Evolutionary conservation across 2,888 invertebrate species (phyloP), one percentile per base, ranked within the genome.

Genomic region (Strigamia maritima): DNA sequence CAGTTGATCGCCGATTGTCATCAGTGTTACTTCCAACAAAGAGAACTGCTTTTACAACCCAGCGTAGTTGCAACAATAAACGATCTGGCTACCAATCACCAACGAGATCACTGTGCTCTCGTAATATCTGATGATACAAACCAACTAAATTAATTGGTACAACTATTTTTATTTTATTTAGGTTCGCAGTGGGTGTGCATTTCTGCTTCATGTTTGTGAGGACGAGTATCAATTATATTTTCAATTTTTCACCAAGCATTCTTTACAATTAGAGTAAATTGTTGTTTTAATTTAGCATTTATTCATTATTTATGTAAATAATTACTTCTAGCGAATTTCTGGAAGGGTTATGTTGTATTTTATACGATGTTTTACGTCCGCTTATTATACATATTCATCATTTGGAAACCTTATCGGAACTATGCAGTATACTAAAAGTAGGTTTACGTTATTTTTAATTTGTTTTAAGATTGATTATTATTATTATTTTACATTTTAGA

Each of bases 301-400:
- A 31, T 8, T 35, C 10, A 6, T 35, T 35, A 35, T 35, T 35
- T 35, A 35, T 35, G 7, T 35, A 8, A 35, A 35, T 35, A 10
- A 35, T 35, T 35, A 6, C 10, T 35, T 35, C 74, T 81, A 88
- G 88, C 82, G 83, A 84, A 49, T 97, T 95, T 86, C 87, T 97
- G 77, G 94, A 93, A 83, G 91, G 92, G 0, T 87, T 98, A 0
- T 97, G 97, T 85, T 93, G 91, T 77, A 91, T 92, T 44, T 86
- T 98, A 40, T 99, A 99, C 85, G 98, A 99, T 85, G 91, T 92
- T 6, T 88, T 99, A 81, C 89, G 98, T 1, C 98, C 99, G 0
- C 91, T 94, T 83, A 92, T 99, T 79, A 97, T 99, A 81, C 95
- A 97, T 86, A 94, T 98, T 81, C 96, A 97, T 85, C 98, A 99